Percentiles rank a stretch among this genome's conserved stretches.
phyloP scores from a whole-genome alignment of 2,888 invertebrate genomes.

The Lamellibrachia satsuma region DNA sequence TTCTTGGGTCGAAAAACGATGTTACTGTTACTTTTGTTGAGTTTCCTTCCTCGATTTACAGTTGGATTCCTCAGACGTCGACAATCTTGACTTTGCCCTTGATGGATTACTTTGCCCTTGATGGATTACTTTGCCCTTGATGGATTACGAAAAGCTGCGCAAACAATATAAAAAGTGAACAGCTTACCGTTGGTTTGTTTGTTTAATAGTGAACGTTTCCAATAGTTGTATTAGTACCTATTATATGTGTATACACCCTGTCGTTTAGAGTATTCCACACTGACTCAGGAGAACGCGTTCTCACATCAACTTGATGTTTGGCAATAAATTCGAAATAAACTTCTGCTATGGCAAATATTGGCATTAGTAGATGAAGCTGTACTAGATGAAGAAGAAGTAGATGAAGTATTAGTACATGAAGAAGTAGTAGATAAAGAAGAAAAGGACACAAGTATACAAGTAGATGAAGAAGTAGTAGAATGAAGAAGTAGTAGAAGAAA shows the following conservation, averaged over 20 bases:
- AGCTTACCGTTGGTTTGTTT: not conserved
- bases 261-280: not conserved
- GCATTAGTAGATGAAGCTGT: too few species aligned
- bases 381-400: too few species aligned
- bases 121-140: too few species aligned
- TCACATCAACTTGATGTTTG: too few species aligned
- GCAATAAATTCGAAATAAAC: too few species aligned
- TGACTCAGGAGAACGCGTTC: too few species aligned
- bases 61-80: not conserved
- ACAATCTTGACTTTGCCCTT: slow-evolving; percentile 17
- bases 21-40: not conserved
- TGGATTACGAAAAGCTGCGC: not conserved
- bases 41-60: not conserved
- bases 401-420: too few species aligned
- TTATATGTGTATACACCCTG: not conserved
- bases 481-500: too few species aligned
- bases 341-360: too few species aligned
- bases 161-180: not conserved
- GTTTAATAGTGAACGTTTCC: not conserved
- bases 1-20: not conserved
- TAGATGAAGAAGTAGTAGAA: too few species aligned
- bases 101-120: not conserved
- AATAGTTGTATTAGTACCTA: not conserved
- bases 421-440: too few species aligned
- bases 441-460: too few species aligned